Conservation (phyloP, 2,888 invertebrate species). For the Cheilosia vulpina region DNA sequence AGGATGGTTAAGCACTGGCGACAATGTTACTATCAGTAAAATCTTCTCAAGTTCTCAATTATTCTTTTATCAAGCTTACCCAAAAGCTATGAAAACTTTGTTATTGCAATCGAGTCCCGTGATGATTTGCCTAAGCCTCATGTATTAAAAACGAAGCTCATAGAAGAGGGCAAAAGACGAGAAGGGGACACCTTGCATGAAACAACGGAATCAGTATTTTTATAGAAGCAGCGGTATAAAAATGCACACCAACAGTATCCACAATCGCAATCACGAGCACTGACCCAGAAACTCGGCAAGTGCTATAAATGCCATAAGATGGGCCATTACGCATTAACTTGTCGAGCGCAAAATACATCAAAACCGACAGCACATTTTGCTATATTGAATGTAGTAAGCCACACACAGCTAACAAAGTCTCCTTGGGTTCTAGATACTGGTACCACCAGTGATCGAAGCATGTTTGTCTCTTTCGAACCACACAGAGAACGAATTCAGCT, state of each 20-base stretch:
- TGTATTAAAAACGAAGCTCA: constrained; percentile 14
- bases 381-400: constrained; percentile 4
- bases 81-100: constrained; percentile 13
- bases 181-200: constrained; percentile 18
- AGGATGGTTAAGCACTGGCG: constrained; percentile 16
- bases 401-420: constrained; percentile 20
- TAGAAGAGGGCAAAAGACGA: constrained; percentile 21
- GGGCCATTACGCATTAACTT: constrained; percentile 13
- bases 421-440: constrained; percentile 33
- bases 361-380: constrained; percentile 25
- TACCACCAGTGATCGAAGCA: constrained; percentile 25
- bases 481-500: constrained; percentile 25
- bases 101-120: constrained; percentile 15
- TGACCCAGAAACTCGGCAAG: constrained; percentile 17
- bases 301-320: constrained; percentile 15
- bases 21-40: constrained; percentile 5
- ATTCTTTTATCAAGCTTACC: constrained; percentile 1
- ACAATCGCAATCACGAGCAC: constrained; percentile 7
- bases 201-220: not conserved
- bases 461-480: constrained; percentile 21
- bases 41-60: constrained; percentile 28
- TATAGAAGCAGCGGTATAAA: not conserved
- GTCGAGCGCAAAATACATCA: not conserved
- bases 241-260: constrained; percentile 10
- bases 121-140: constrained; percentile 15